A percentile compares a stretch with the other conserved stretches of the same genome.
These are phyloP conservation scores for Pangasius krempfi DNA, from an alignment of 2,797 vertebrate genomes.

Conservation along the genomic window DNA sequence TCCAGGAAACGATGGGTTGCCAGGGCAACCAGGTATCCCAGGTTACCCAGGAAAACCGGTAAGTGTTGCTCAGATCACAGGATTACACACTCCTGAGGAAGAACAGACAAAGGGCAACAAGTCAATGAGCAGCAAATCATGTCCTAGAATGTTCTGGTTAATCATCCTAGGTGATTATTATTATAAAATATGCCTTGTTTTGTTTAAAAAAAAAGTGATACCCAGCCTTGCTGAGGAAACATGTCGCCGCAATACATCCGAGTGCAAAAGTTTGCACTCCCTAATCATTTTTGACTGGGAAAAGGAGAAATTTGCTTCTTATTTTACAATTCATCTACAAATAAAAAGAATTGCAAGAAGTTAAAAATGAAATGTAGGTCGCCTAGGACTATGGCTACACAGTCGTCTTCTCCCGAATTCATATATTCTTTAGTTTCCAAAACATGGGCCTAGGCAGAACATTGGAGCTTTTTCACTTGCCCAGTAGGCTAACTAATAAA, in stretches of 20 bases:
- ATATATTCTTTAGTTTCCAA: background rate
- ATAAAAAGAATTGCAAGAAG: background rate
- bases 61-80: conserved; percentile 41
- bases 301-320: background rate
- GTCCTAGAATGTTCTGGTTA: background rate
- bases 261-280: background rate
- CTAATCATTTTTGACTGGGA: background rate
- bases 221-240: background rate
- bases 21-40: conserved; percentile 67
- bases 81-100: background rate
- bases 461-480: background rate
- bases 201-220: background rate
- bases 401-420: background rate
- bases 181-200: no score
- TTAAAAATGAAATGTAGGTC: background rate
- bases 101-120: background rate
- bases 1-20: conserved; percentile 63
- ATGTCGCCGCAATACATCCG: background rate
- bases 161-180: background rate
- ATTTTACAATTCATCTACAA: background rate
- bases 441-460: background rate
- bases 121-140: background rate
- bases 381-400: background rate
- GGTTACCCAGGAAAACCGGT: conserved; percentile 72
- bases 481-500: background rate